Evolutionary conservation across 2,797 vertebrate species (phyloP).

Genomic region (Tapera naevia): DNA sequence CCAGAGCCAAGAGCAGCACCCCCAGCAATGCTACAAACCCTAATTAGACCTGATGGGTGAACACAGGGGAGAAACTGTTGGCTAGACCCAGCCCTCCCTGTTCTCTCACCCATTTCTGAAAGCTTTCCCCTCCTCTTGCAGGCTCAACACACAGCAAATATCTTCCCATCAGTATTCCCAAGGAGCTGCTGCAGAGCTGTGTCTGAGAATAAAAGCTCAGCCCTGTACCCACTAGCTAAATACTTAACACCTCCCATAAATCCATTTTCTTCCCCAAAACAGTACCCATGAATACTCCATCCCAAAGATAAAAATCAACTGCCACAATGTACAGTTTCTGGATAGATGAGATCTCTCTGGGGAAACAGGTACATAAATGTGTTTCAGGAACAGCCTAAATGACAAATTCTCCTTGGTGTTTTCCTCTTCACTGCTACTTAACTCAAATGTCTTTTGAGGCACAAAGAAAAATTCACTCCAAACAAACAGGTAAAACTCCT

Average conservation of each 20-base stretch:
- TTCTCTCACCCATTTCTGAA: not conserved
- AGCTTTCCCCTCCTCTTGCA: not conserved
- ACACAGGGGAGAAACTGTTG: fast-evolving
- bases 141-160: not conserved
- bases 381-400: not conserved
- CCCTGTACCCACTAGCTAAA: not conserved
- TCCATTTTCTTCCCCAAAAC: not conserved
- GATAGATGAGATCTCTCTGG: not conserved
- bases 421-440: not conserved
- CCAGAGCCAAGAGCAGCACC: not conserved
- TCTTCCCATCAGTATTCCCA: not conserved
- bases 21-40: not conserved
- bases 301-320: not conserved
- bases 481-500: not conserved
- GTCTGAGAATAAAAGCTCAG: not conserved
- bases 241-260: not conserved
- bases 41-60: fast-evolving
- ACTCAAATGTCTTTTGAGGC: not conserved
- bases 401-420: not conserved
- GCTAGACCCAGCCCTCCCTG: not conserved
- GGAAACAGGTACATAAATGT: not conserved
- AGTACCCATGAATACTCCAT: not conserved
- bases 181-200: not conserved
- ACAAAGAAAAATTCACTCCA: not conserved
- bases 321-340: not conserved